These are phyloP conservation scores for Calyptomena viridis DNA, from an alignment of 2,113 vertebrate genomes.

Conservation along the genomic window DNA sequence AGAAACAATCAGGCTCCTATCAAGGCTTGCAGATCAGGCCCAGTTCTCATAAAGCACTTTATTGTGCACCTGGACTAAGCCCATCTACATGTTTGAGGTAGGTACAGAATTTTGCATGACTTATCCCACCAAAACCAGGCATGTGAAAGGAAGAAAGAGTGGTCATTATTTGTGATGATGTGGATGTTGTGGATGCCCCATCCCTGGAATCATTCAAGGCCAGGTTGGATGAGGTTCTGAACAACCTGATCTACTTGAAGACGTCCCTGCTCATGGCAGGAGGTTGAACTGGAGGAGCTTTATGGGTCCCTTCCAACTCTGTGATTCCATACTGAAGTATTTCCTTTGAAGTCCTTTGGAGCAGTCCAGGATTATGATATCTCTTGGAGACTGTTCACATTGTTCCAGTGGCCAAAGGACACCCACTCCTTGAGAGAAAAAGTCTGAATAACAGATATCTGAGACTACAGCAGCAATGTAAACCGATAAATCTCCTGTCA, in stretches of 20 bases:
- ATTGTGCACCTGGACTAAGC: neutral
- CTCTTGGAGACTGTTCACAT: neutral
- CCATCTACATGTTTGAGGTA: rapidly evolving
- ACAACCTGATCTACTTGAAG: neutral
- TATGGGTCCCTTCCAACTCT: neutral
- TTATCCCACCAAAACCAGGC: neutral
- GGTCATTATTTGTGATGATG: neutral
- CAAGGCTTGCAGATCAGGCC: neutral
- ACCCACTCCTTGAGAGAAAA: neutral
- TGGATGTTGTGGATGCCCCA: neutral
- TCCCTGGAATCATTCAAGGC: neutral
- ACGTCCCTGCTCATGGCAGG: neutral
- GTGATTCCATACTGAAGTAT: rapidly evolving
- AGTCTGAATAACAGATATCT: neutral
- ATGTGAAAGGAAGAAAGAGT: neutral
- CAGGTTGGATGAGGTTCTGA: neutral
- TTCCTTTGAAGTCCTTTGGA: neutral
- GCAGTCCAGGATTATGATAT: neutral
- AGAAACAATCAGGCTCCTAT: neutral
- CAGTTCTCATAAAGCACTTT: neutral
- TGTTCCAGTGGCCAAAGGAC: neutral
- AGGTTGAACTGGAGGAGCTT: rapidly evolving
- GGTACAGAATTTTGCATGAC: neutral
- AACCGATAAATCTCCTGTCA: neutral
- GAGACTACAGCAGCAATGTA: neutral